These are phyloP conservation scores for Elymnias hypermnestra DNA, from an alignment of 1,140 invertebrate species.

Conservation along the genomic window DNA sequence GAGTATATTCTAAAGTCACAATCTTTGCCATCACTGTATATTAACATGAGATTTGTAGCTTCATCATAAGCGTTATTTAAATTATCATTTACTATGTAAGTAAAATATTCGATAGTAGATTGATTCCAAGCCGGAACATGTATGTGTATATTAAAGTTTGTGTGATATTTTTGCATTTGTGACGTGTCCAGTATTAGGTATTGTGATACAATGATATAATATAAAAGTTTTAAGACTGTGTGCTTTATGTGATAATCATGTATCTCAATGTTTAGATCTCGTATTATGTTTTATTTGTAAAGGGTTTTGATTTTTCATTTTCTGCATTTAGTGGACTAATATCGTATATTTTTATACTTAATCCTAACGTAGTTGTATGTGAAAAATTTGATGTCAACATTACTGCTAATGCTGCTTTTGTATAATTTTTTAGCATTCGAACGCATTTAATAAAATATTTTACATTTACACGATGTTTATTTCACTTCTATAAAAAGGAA, in stretches of 20 bases:
- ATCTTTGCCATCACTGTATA: no score
- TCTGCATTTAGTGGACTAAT: slow-evolving; percentile 20
- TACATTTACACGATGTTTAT: slow-evolving; percentile 7
- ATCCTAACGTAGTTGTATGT: slow-evolving; percentile 3
- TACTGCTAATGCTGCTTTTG: slow-evolving; percentile 19
- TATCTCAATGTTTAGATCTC: slow-evolving; percentile 53
- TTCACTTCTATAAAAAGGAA: no score
- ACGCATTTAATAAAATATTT: slow-evolving; percentile 30
- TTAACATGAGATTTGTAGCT: no score
- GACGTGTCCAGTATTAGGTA: slow-evolving; percentile 58
- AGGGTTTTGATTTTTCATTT: slow-evolving; percentile 17
- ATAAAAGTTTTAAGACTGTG: slow-evolving; percentile 43
- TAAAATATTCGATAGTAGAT: no score
- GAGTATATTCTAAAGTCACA: no score
- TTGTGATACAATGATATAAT: slow-evolving; percentile 48
- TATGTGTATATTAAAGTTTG: background rate
- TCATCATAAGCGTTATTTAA: no score
- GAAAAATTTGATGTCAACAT: slow-evolving; percentile 2
- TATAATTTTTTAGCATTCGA: slow-evolving; percentile 28
- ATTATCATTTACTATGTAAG: no score
- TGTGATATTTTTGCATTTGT: slow-evolving; percentile 23
- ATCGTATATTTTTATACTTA: slow-evolving; percentile 30
- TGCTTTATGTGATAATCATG: slow-evolving; percentile 40
- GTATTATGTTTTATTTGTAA: slow-evolving; percentile 43
- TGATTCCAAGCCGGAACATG: slow-evolving; percentile 1